phyloP scores from a whole-genome alignment of 2,797 vertebrate species.

The Pangasius sanitwongsei region DNA sequence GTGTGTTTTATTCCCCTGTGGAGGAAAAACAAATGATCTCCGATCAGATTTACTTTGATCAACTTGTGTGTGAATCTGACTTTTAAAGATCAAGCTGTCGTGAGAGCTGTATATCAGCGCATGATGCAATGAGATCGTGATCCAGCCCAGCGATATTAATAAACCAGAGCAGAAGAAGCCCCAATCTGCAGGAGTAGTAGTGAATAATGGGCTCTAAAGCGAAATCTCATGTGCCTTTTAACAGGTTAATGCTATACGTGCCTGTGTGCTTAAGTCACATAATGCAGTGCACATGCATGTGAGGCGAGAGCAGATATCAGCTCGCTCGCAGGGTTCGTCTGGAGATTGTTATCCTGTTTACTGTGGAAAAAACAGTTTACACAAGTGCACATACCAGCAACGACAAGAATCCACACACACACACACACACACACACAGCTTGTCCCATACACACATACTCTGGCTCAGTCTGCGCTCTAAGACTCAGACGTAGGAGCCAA shows the following conservation, averaged over 20 bases:
- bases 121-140: background rate
- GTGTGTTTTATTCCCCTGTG: background rate
- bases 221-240: background rate
- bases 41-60: background rate
- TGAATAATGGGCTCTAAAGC: background rate
- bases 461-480: background rate
- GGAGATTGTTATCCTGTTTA: constrained; percentile 46
- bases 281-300: background rate
- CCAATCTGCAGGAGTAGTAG: background rate
- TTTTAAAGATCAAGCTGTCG: too few species aligned
- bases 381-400: constrained; percentile 56
- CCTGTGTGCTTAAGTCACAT: background rate
- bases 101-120: background rate
- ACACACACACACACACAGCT: constrained; percentile 1
- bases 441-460: background rate
- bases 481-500: background rate
- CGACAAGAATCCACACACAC: constrained; percentile 23
- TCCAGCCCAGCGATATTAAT: background rate
- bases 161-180: too few species aligned
- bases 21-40: background rate
- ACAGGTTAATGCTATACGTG: background rate
- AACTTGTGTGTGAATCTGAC: background rate
- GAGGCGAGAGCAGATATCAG: background rate
- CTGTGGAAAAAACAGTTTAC: constrained; percentile 52
- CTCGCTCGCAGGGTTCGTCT: constrained; percentile 11